Evolutionary conservation across 2,113 vertebrate species (phyloP), one percentile per base, ranked within the genome.

Genomic region (Coregonus clupeaformis): DNA sequence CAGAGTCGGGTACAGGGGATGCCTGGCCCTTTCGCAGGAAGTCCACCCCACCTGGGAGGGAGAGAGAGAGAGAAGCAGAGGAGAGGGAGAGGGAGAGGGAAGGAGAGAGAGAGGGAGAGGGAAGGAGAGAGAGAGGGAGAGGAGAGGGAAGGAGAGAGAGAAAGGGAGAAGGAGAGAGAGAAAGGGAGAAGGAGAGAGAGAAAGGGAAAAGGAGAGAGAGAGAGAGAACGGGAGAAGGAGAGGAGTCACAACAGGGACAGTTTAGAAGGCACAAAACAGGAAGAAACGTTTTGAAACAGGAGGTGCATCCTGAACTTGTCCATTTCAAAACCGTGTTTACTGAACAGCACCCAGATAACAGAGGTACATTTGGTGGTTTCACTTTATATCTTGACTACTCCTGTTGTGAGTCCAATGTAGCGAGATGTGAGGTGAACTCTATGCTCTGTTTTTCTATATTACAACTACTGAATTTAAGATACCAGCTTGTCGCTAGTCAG

Each of bases 11-110:
- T 72, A 96, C 95, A 0, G 97, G 97, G 62, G 97, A 98, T 0
- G 92, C 92, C 91, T 98, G 96, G 82, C 95, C 89, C 86, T 99
- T 97, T 75, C 96, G 90, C 71, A 99, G 91, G 88, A 99, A 98
- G 91, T 99, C 97, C 72, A 95, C 94, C 73, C 95, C 94, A 84
- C 95, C 96, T 95, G 16, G 30, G 29, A 55, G 42, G 60, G 13
- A 14, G 22, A 14, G 65, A 6, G 6, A 13, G 3, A 22, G 27
- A 71, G 74, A 52, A 82, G 29, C 75, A 45, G 12, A 69, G 49
- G 52, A n/a, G 3, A 22, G 52, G n/a, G 27, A 71, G 74, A 52
- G 81, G 29, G 76, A 45, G 12, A 69, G 49, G 52, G 0, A 49
- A 74, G 55, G 30, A 11, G n/a, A 59, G 45, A 20, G 29, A 30